Base-by-base conservation (phyloP, 2,797 vertebrate species). In the Arctocebus calabarensis region DNA sequence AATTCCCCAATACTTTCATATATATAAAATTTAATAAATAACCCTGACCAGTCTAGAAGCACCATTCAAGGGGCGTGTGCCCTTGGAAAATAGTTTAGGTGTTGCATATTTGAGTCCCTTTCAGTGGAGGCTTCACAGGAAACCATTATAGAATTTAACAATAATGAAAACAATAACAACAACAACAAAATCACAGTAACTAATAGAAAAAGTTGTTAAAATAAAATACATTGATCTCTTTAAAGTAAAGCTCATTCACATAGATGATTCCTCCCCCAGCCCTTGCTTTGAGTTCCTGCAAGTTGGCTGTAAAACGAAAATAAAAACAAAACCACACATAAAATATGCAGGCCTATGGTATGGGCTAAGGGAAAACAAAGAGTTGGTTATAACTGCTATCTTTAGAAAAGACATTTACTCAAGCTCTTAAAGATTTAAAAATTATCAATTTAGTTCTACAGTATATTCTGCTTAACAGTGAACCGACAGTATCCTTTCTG, bases 1-100 rank as follows among this genome's bases (percentile, higher is more conserved):
- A 98, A 98, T 99, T 98, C 98, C 98, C 98, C 98, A 98, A 98
- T 98, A 99, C 98, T 98, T 98, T 99, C 98, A 98, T 99, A 99
- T 99, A 99, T 98, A 99, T 98, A 98, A 99, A 99, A 98, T 99
- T 99, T 98, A 99, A 99, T 99, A 99, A 99, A 99, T 99, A 99
- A 99, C 98, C 99, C 99, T 99, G 99, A 99, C 99, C 98, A 99
- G 98, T 99, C 98, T 99, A 99, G 99, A 99, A 99, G 99, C 99
- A 99, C 99, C 99, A 99, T 99, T 99, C 98, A 98, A 98, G 98
- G 98, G 98, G 97, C 98, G 97, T 98, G 98, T 96, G 98, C 99
- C 99, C 99, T 98, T 98, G 99, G 98, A 99, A 99, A 99, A 98
- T 99, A 99, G 98, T 98, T 98, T 99, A 99, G 99, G 99, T 99